A percentile compares a stretch with the other conserved stretches of the same genome.
These are phyloP conservation scores for Syncerus caffer DNA, from an alignment of 2,797 vertebrate genomes.

Conservation along the genomic window DNA sequence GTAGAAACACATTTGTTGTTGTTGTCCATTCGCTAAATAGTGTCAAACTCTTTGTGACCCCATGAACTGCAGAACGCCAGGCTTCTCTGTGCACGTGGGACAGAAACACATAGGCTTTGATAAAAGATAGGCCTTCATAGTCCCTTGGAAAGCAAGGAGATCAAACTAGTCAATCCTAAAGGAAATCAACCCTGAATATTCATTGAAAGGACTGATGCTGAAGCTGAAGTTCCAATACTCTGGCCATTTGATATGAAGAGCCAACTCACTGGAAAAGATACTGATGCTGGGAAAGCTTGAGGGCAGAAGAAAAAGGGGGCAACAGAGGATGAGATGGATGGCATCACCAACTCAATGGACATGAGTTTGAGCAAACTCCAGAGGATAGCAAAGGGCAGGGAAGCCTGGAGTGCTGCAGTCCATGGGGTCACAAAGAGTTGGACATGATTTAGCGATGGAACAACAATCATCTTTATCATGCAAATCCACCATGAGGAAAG, in stretches of 20 bases:
- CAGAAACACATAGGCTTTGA: neutral
- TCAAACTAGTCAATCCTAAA: neutral
- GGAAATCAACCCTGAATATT: neutral
- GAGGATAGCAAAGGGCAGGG: neutral
- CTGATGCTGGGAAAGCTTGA: neutral
- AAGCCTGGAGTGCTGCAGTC: neutral
- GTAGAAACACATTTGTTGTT: neutral
- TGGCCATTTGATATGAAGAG: neutral
- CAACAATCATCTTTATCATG: neutral
- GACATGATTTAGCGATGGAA: neutral
- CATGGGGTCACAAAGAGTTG: neutral
- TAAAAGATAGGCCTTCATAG: neutral
- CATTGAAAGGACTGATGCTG: neutral
- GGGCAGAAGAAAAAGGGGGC: neutral
- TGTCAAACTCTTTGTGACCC: neutral
- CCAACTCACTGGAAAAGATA: neutral
- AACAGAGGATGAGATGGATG: neutral
- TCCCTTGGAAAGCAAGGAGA: neutral
- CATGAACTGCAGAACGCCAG: neutral
- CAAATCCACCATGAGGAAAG: neutral
- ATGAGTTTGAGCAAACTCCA: neutral
- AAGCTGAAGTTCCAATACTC: neutral
- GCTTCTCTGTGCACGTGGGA: neutral
- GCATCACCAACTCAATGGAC: neutral
- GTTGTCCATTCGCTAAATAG: neutral